Base-by-base conservation (phyloP, 2,797 vertebrate species). In the Podargus strigoides region DNA sequence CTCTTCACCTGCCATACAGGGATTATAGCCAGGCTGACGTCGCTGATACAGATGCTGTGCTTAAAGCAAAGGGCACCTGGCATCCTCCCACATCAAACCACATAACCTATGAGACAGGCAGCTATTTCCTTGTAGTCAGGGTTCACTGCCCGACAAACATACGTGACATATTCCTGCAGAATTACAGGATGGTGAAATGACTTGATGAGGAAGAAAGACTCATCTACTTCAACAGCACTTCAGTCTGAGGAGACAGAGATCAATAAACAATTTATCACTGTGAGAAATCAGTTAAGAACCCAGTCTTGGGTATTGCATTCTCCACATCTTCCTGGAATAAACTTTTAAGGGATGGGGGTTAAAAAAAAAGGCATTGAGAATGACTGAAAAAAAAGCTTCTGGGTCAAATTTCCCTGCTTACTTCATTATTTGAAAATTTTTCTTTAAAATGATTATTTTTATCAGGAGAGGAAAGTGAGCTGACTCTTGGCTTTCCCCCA, bases 1-100 rank as follows among this genome's bases (percentile, higher is more conserved):
- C 87, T 76, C 70, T 74, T 85, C 66, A 70, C 68, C 77, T 24
- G 5, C 60, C 2, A 15, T 6, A 6, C 14, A 11, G 72, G 62
- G 52, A 84, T 11, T 22, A 22, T 0, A 21, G 39, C 32, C 20
- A 14, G 41, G 44, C 63, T 74, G 53, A 73, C 18, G 2, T 16
- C 84, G 55, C 85, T 62, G 39, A 47, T 26, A 49, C 6, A 64
- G 46, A 1, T 13, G 42, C 52, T 75, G 67, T 20, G 42, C 75
- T 34, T 9, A 47, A 69, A 73, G 88, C 77, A 82, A 86, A 86
- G 92, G 70, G 80, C 62, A 64, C 28, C 44, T 42, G 70, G 92
- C 50, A 59, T 15, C 49, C 44, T 81, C 67, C 74, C 62, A 69
- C 55, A 36, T 28, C 17, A 0, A 42, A 9, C 10, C 4, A 1